Conservation (phyloP, 1,140 invertebrate species). For the Aricia agestis region DNA sequence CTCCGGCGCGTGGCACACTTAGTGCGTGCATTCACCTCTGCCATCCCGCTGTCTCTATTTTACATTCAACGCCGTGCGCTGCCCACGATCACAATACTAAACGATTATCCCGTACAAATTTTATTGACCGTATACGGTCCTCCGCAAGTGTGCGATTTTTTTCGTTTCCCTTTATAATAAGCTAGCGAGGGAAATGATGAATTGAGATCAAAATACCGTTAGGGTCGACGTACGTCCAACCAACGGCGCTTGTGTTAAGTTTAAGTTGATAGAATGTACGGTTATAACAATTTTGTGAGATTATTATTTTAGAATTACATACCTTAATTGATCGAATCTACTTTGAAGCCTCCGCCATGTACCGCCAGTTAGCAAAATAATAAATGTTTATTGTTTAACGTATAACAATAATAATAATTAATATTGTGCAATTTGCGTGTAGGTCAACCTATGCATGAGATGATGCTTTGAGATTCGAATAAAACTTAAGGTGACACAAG, state of each 20-base stretch:
- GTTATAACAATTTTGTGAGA: conserved; percentile 23
- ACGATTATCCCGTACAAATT: background rate
- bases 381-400: background rate
- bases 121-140: conserved; percentile 2
- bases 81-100: background rate
- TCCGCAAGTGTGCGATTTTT: background rate
- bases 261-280: conserved; percentile 35
- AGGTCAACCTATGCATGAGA: too few species aligned
- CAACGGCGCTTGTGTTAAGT: conserved; percentile 40
- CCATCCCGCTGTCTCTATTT: conserved; percentile 37
- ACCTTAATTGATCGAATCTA: background rate
- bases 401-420: too few species aligned
- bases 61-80: conserved; percentile 3
- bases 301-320: background rate
- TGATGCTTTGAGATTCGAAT: too few species aligned
- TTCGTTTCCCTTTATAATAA: conserved; percentile 2
- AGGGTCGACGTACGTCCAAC: conserved; percentile 51
- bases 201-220: conserved; percentile 64
- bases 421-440: too few species aligned
- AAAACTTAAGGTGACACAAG: too few species aligned
- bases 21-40: conserved; percentile 71
- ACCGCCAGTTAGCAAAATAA: background rate
- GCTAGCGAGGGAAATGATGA: conserved; percentile 28
- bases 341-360: background rate
- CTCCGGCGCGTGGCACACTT: conserved; percentile 72